Base-by-base conservation (phyloP, 2,113 vertebrate genomes). In the Bufo gargarizans region DNA sequence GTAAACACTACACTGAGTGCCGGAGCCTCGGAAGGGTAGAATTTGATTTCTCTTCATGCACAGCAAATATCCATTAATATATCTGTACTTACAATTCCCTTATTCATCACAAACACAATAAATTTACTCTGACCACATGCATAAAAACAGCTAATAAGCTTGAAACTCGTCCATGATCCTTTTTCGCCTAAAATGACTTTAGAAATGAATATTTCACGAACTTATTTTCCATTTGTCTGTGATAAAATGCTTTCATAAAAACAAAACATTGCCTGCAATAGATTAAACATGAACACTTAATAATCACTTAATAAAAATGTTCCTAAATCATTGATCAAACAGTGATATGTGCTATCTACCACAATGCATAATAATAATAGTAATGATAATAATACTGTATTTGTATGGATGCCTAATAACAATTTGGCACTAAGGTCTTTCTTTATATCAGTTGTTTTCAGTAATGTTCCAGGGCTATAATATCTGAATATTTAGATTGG, bases 21-120 rank as follows among this genome's bases (percentile, higher is more conserved):
- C 14, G 10, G 63, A n/a, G 53, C 55, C 47, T 20, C 8, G 47
- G 65, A 63, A 63, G 33, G 33, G 12, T n/a, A 77, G 43, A 77
- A 77, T 77, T 76, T 49, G 71, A 85, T 85, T 86, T 86, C 7
- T 19, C 59, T 77, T 47, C 72, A 86, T 86, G 84, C 55, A 86
- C 58, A 77, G 55, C 72, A 86, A 86, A 85, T 58, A 85, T 59
- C 14, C 69, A 77, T 85, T 85, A 63, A 49, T 63, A 77, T 50
- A 58, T 74, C 50, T 74, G 67, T 56, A 55, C 50, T 74, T 84
- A 33, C 16, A 72, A 71, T 85, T 56, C 17, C 56, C 58, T 63
- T 63, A 49, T 77, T 86, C 71, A 63, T 58, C 71, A 85, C 20
- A 85, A 85, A 85, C 14, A 85, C 53, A 85, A 58, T 85, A 45